Evolutionary conservation across 2,113 vertebrate genomes (phyloP), one percentile per base, ranked within the genome.

Genomic region (Lepus americanus): DNA sequence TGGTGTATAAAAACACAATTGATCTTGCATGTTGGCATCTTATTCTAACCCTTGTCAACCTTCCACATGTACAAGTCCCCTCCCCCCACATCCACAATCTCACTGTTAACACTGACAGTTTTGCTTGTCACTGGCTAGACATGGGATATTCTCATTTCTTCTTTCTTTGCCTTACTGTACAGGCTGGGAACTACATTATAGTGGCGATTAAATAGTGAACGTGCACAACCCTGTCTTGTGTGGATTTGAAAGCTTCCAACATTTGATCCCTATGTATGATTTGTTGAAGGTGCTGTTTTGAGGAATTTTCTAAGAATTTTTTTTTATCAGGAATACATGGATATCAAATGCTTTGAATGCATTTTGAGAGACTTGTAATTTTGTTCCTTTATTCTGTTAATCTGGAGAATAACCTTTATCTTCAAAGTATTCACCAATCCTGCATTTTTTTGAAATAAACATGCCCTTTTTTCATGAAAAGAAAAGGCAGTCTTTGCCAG

Each of bases 271-370:
- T 19, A 31, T 8, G 49, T 63, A 4, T 33, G n/a, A 88, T 61
- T 86, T 82, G 39, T 51, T 27, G 19, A 69, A 31, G 29, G 59
- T 74, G n/a, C 81, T 84, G 77, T 76, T 92, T 92, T 80, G 31
- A 90, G 90, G 59, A 67, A 44, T 78, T 96, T 95, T 97, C 83
- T 72, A 96, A 94, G 95, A 93, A 94, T 44, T 87, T 72, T 85
- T 90, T 81, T 94, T 33, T 59, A 92, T 92, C 83, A 72, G 51
- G 39, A 92, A 89, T 81, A n/a, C 25, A 64, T 89, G 33, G 51
- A 9, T 74, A 94, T 49, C 51, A 89, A 83, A 87, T 64, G 25
- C 22, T 89, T 89, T 76, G 64, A 83, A 93, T 81, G 67, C 66
- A 89, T 89, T 87, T 87, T 87, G 80, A 92, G 72, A 97, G 25